These are phyloP conservation scores for Callopanchax toddi DNA, from an alignment of 2,113 vertebrate genomes.

Conservation along the genomic window DNA sequence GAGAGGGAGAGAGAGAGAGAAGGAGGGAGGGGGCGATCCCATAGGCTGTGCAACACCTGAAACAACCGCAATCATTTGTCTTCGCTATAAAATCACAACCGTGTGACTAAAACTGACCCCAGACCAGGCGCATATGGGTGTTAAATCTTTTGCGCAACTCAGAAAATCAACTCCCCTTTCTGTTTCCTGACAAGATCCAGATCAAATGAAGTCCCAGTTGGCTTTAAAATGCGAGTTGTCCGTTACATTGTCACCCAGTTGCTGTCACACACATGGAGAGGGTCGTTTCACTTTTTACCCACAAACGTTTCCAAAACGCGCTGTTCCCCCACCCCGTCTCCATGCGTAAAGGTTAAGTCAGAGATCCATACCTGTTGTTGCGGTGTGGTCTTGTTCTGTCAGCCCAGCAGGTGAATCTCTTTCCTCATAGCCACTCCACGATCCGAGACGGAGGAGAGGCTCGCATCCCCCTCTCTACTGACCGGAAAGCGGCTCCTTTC, in stretches of 20 bases:
- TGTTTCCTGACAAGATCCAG: conserved; percentile 1
- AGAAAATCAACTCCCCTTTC: conserved; percentile 19
- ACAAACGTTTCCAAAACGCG: not conserved
- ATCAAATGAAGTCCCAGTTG: conserved; percentile 26
- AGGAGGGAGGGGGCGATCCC: not conserved
- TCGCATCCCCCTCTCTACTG: conserved; percentile 68
- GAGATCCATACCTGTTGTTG: conserved; percentile 76
- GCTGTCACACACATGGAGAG: not conserved
- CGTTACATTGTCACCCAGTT: not conserved
- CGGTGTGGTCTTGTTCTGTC: conserved; percentile 71
- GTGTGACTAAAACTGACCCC: conserved; percentile 19
- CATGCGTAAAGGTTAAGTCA: not conserved
- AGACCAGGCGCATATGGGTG: not conserved
- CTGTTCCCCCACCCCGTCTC: not conserved
- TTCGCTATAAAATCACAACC: conserved; percentile 43
- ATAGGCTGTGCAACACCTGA: conserved; percentile 51
- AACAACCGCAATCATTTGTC: conserved; percentile 72
- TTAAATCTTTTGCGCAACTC: conserved; percentile 23
- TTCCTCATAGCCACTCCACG: conserved; percentile 77
- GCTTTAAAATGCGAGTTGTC: conserved; percentile 1
- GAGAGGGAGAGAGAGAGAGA: not conserved
- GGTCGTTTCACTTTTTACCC: conserved; percentile 17
- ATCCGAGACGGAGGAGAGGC: conserved; percentile 65
- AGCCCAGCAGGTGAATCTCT: conserved; percentile 70
- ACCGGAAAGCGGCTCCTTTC: conserved; percentile 50